These are phyloP conservation scores for Corvus hawaiiensis DNA, from an alignment of 2,113 vertebrate species.

Conservation along the genomic window DNA sequence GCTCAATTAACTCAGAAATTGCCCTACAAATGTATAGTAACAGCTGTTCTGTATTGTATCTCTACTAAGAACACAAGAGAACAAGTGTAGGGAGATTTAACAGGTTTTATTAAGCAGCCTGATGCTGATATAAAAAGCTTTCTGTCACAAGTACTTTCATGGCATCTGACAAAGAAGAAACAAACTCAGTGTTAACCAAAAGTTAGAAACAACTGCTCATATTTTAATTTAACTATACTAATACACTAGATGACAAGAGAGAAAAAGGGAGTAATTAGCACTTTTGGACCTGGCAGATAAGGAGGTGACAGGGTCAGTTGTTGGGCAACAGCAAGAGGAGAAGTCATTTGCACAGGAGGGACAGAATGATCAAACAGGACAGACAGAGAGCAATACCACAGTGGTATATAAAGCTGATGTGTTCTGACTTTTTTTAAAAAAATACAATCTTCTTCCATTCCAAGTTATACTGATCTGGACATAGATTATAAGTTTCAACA, in stretches of 20 bases:
- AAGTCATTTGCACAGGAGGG: background rate
- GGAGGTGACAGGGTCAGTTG: background rate
- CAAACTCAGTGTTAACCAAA: background rate
- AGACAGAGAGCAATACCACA: background rate
- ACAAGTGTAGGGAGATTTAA: background rate
- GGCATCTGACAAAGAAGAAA: background rate
- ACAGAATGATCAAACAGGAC: background rate
- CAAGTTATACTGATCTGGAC: background rate
- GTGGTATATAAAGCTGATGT: background rate
- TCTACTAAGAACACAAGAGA: background rate
- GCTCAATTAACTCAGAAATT: background rate
- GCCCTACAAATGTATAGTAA: background rate
- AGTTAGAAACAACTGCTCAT: background rate
- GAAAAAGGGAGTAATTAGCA: background rate
- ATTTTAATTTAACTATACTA: background rate
- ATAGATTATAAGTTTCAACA: background rate
- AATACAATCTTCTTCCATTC: background rate
- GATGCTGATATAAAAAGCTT: background rate
- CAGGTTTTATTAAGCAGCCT: background rate
- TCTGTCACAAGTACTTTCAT: background rate
- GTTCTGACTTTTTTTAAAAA: background rate
- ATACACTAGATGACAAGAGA: background rate
- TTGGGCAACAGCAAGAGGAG: background rate
- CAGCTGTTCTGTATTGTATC: background rate
- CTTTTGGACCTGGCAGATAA: background rate